These are phyloP conservation scores for Calosoma granatense DNA, from an alignment of 1,140 invertebrate species.

Conservation along the genomic window DNA sequence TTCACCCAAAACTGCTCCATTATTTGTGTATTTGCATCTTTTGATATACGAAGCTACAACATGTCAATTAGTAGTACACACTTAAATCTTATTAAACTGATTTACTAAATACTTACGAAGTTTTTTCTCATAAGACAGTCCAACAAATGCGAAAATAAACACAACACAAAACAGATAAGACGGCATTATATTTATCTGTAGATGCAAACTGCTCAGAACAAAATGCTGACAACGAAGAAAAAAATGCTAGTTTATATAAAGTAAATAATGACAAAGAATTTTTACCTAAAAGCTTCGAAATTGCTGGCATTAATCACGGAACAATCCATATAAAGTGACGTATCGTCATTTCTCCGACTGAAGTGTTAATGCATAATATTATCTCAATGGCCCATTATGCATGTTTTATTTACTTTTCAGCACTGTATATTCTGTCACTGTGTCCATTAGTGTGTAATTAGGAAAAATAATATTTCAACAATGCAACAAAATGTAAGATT, in stretches of 20 bases:
- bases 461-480: too few relatives aligned
- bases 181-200: too few relatives aligned
- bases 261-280: neutral
- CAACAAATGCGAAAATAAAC: neutral
- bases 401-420: too few relatives aligned
- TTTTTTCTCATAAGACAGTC: neutral
- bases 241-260: too few relatives aligned
- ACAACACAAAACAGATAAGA: slow-evolving; percentile 19
- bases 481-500: too few relatives aligned
- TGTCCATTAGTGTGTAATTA: too few relatives aligned
- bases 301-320: neutral
- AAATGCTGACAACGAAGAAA: too few relatives aligned
- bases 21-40: neutral
- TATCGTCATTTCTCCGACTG: too few relatives aligned
- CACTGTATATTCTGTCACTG: too few relatives aligned
- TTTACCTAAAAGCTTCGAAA: neutral
- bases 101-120: neutral
- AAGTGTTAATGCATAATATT: too few relatives aligned
- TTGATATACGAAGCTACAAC: neutral
- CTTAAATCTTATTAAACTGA: neutral
- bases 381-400: too few relatives aligned
- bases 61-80: neutral
- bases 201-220: too few relatives aligned
- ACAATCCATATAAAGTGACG: neutral
- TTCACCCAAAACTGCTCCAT: neutral